Conservation (phyloP, 2,113 vertebrate genomes). For the Elachura formosa region DNA sequence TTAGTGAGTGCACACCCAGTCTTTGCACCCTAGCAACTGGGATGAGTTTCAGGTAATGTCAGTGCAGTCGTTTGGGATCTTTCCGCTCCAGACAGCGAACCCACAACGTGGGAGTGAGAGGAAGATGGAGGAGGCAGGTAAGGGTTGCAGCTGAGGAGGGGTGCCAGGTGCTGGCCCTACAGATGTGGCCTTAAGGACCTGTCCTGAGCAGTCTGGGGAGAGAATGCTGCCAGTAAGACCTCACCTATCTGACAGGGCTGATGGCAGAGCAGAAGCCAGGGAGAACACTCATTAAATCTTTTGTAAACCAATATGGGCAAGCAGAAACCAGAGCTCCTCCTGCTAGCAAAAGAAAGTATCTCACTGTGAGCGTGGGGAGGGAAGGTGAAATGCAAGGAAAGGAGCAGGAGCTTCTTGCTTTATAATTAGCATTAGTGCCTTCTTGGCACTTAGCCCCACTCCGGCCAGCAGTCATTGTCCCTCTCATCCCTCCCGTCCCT, state of each 20-base stretch:
- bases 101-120: neutral
- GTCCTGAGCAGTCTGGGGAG: neutral
- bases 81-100: neutral
- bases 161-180: neutral
- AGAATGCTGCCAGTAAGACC: neutral
- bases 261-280: neutral
- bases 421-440: neutral
- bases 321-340: neutral
- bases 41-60: neutral
- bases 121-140: neutral
- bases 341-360: neutral
- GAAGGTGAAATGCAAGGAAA: neutral
- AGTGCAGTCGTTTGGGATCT: accelerated
- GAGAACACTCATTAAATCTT: neutral
- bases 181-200: neutral
- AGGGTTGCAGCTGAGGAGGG: neutral
- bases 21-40: neutral
- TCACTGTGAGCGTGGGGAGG: neutral
- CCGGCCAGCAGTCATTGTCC: neutral
- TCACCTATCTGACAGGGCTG: neutral
- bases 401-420: neutral
- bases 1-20: neutral
- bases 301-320: neutral
- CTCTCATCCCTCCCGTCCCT: neutral
- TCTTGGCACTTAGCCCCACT: neutral